phyloP scores from a whole-genome alignment of 2,113 vertebrate genomes.

The Centropus bengalensis region DNA sequence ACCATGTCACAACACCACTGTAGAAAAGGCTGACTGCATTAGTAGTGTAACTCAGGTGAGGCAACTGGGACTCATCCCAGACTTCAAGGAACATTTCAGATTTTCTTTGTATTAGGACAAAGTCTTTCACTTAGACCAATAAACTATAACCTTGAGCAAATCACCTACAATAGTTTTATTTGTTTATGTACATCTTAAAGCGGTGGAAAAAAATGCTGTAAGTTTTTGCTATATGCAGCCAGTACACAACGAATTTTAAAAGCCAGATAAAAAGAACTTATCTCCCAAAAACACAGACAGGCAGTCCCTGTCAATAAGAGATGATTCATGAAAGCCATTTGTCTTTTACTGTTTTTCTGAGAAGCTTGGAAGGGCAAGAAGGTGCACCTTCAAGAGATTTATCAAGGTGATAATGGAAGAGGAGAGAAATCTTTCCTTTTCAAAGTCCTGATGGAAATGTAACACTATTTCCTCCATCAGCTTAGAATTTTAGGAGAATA shows the following conservation, averaged over 20 bases:
- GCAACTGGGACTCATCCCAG: neutral
- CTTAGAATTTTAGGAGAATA: neutral
- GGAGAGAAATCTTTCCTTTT: neutral
- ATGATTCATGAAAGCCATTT: conserved; percentile 35
- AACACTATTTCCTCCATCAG: neutral
- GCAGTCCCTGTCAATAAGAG: neutral
- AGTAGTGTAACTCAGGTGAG: neutral
- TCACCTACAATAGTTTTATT: neutral
- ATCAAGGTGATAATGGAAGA: neutral
- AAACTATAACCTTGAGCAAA: neutral
- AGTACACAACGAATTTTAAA: neutral
- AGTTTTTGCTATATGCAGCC: neutral
- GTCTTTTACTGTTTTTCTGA: neutral
- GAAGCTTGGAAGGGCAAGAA: neutral
- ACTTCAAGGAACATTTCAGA: neutral
- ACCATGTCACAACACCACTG: neutral
- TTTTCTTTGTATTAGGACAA: neutral
- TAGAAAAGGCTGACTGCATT: neutral
- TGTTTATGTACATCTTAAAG: neutral
- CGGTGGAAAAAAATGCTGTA: neutral
- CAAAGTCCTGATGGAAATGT: neutral
- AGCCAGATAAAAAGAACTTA: neutral
- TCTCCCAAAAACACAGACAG: conserved; percentile 26
- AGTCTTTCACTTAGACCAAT: neutral
- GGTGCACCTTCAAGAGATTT: neutral